phyloP scores from a whole-genome alignment of 2,797 vertebrate species.

The Leptodactylus fallax region DNA sequence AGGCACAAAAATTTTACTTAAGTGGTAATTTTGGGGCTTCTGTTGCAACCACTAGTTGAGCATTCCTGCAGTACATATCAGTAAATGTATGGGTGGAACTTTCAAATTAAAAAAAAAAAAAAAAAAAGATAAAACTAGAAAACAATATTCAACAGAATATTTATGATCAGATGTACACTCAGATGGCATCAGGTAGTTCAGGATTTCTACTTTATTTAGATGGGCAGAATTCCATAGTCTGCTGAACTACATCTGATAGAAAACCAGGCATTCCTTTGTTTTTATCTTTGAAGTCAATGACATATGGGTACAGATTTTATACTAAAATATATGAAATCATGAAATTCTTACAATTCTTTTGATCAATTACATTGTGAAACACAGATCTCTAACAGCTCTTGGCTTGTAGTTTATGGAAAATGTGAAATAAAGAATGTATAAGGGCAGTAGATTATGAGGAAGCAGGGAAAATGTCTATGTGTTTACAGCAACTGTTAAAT shows the following conservation, averaged over 20 bases:
- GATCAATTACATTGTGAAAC: neutral
- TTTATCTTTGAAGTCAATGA: neutral
- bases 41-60: neutral
- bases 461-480: too few relatives aligned
- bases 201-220: too few relatives aligned
- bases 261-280: neutral
- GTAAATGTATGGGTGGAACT: neutral
- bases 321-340: too few relatives aligned
- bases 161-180: too few relatives aligned
- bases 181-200: too few relatives aligned
- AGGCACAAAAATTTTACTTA: neutral
- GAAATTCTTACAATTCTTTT: neutral
- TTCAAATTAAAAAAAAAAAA: neutral
- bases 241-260: too few relatives aligned
- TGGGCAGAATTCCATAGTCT: too few relatives aligned
- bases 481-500: neutral
- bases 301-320: too few relatives aligned
- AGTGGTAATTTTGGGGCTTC: neutral
- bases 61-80: neutral
- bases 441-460: neutral
- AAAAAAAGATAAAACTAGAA: too few relatives aligned
- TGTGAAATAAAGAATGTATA: neutral
- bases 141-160: too few relatives aligned
- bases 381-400: neutral
- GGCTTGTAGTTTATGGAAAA: neutral